Base-by-base conservation (phyloP, 23 tunicate genomes). In the Styela clava region DNA sequence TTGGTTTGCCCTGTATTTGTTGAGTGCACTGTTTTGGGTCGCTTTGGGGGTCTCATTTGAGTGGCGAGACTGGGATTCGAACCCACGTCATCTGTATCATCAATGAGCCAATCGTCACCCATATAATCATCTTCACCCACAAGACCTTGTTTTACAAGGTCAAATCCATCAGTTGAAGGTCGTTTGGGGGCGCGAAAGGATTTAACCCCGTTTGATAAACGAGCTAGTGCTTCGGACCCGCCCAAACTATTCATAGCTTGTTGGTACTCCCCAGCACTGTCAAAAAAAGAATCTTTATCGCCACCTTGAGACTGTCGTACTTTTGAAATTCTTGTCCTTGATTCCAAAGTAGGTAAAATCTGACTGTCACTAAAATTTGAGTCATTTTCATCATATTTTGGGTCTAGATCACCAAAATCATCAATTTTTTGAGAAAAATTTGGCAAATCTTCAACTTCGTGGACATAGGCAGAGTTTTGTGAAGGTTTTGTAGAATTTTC, bases 61-160 rank as follows among this genome's bases (percentile, higher is more conserved):
- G 70, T 65, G 70, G 31, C 3, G 29, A 9, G 9, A 7, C 16
- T 24, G 24, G 78, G 52, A 32, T 31, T 31, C 16, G 78, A 37
- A 52, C 61, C 78, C 31, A 31, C 52, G 71, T 52, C 62, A 16
- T 61, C 78, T 51, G 74, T 74, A 87, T 82, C 91, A 27, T 68
- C 76, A 52, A 87, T 78, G 2, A 87, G 23, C 91, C 91, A 87
- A 76, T 87, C 91, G 69, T 87, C 91, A 71, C 64, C 78, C 70
- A 52, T 63, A 35, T 25, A 31, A 25, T 85, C 69, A 22, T 85
- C 83, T 19, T 64, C 69, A 23, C 12, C 70, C 18, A 78, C 16
- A 1, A 77, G 81, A 24, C 31, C 34, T 1, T 12, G 24, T 77
- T 27, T 18, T 33, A 32, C 24, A 26, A 7, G 30, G 27, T 62